These are phyloP conservation scores for Micrastur ruficollis DNA, from an alignment of 2,797 vertebrate genomes.

Conservation along the genomic window DNA sequence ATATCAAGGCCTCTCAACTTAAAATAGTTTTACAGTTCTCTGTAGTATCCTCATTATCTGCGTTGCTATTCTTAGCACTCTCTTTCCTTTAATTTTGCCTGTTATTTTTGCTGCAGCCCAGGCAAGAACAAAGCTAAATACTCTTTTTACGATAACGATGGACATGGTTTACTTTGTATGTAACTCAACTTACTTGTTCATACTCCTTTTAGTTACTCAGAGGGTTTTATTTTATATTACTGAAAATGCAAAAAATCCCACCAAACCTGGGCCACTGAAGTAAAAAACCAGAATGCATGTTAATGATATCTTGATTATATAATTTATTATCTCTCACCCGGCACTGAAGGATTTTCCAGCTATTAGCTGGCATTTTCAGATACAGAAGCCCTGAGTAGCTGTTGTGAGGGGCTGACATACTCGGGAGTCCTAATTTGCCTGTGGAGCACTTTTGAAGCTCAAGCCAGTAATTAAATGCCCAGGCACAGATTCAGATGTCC, in stretches of 20 bases:
- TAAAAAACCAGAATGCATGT: background rate
- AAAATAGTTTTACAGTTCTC: background rate
- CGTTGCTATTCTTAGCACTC: background rate
- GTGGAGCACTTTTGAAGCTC: background rate
- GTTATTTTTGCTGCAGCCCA: background rate
- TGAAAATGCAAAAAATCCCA: background rate
- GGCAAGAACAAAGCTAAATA: background rate
- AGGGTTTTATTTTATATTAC: background rate
- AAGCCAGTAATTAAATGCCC: background rate
- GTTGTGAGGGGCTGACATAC: background rate
- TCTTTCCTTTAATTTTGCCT: background rate
- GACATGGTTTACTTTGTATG: background rate
- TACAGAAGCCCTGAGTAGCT: background rate
- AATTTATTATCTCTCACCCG: background rate
- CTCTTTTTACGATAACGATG: background rate
- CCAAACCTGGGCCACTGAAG: background rate
- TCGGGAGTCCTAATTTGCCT: background rate
- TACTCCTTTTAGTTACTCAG: background rate
- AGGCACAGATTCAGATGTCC: background rate
- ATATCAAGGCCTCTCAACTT: background rate
- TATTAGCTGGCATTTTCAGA: background rate
- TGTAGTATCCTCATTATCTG: background rate
- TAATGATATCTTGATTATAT: background rate
- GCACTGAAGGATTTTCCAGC: background rate
- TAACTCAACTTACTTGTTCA: background rate